Base-by-base conservation (phyloP, 2,797 vertebrate species). In the Zalophus californianus region DNA sequence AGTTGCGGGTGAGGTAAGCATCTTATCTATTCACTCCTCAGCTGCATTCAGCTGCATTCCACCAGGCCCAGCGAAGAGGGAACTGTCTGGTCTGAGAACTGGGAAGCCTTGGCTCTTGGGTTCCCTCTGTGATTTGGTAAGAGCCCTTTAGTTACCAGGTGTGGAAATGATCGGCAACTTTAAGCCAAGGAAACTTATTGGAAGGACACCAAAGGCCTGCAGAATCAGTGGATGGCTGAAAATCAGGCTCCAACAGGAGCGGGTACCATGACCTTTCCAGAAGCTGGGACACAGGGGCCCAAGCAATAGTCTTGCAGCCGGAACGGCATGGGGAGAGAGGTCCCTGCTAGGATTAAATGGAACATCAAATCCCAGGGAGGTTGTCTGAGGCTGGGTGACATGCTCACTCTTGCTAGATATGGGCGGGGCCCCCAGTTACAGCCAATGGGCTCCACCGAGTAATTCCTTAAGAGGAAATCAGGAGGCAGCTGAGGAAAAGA, bases 401-500 rank as follows among this genome's bases (percentile, higher is more conserved):
- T 56, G 16, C 23, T 13, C 7, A 41, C 44, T 73, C 32, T 79
- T 80, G 64, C 25, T 75, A 41, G 50, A 32, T 14, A 13, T 38
- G 25, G 5, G 16, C 7, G 2, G 25, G 35, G 56, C 1, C 41
- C 60, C 9, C 62, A 85, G 4, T 35, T 72, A 77, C 18, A 70
- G 66, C 18, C 56, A 7, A 2, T 83, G 35, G 29, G 44, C 15
- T 90, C 79, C 32, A 62, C 21, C 12, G n/a, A 44, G 13, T 66
- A 86, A 86, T 94, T 89, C 38, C 86, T 86, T 60, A 91, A n/a
- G 82, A 78, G 32, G 70, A 97, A 92, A 89, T 54, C 23, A 86
- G 44, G 64, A 93, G 54, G 82, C 35, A 29, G 41, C 66, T 75
- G 93, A 18, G 70, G 58, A 35, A 94, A 75, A 94, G 58, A 75